phyloP scores from a whole-genome alignment of 2,888 invertebrate species.

The Sipha maydis region DNA sequence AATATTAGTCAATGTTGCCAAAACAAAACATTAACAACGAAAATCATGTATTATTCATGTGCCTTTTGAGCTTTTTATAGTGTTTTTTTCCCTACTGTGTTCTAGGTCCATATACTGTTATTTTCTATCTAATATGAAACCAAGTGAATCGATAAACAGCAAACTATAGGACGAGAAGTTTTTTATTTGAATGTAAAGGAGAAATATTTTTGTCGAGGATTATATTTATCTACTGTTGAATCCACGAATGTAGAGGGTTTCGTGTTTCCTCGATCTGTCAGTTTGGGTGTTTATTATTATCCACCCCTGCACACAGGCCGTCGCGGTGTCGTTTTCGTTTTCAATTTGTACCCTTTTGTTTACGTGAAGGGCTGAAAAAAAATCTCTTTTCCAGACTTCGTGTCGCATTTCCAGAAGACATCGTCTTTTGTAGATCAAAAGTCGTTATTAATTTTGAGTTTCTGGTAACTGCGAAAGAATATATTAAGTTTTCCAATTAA shows the following conservation, averaged over 20 bases:
- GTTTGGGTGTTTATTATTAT: slow-evolving; percentile 57
- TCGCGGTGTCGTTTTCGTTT: slow-evolving; percentile 58
- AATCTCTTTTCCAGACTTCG: slow-evolving; percentile 33
- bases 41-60: slow-evolving; percentile 60
- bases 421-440: slow-evolving; percentile 55
- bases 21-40: slow-evolving; percentile 52
- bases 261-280: slow-evolving; percentile 57
- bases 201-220: slow-evolving; percentile 43
- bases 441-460: slow-evolving; percentile 57
- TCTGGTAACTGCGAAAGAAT: slow-evolving; percentile 46
- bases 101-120: slow-evolving; percentile 22
- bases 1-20: slow-evolving; percentile 55
- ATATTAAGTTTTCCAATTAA: slow-evolving; percentile 60
- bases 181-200: slow-evolving; percentile 49
- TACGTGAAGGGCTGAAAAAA: slow-evolving; percentile 32
- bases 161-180: slow-evolving; percentile 35
- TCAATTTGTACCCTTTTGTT: slow-evolving; percentile 61
- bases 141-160: slow-evolving; percentile 55
- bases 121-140: slow-evolving; percentile 49
- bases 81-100: slow-evolving; percentile 31
- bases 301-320: slow-evolving; percentile 27
- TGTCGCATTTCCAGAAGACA: slow-evolving; percentile 49
- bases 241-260: slow-evolving; percentile 27
- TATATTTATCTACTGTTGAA: slow-evolving; percentile 50
- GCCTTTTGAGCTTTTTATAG: slow-evolving; percentile 37